A percentile compares a stretch with the other conserved stretches of the same genome.
These are phyloP conservation scores for Cydia splendana DNA, from an alignment of 1,140 invertebrate species.

Conservation along the genomic window DNA sequence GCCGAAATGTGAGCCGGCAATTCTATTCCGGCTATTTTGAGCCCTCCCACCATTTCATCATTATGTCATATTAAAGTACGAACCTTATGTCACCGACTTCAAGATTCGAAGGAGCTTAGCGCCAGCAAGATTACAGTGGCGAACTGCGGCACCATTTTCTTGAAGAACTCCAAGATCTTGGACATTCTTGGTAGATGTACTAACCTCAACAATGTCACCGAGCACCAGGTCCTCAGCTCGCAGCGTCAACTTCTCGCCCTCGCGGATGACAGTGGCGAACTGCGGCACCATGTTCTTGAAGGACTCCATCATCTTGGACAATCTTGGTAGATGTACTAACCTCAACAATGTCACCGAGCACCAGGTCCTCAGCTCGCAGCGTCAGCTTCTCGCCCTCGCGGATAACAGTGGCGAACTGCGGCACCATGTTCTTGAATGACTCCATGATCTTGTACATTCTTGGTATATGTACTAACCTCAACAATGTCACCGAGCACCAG, in stretches of 20 bases:
- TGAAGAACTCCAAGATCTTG: conserved; percentile 97
- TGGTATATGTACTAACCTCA: conserved; percentile 76
- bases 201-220: conserved; percentile 93
- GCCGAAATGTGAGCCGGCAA: too few species aligned
- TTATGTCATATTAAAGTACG: too few species aligned
- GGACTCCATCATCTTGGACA: conserved; percentile 96
- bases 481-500: conserved; percentile 96
- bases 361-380: conserved; percentile 93
- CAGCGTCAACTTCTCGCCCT: conserved; percentile 95
- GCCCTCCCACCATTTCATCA: too few species aligned
- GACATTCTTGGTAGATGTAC: conserved; percentile 68
- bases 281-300: conserved; percentile 98
- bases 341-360: conserved; percentile 95
- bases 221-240: conserved; percentile 94
- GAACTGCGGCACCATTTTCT: conserved; percentile 97
- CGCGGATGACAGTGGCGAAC: conserved; percentile 95
- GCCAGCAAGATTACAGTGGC: conserved; percentile 96
- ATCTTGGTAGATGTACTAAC: conserved; percentile 43
- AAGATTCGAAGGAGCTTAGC: conserved; percentile 90
- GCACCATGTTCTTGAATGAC: conserved; percentile 97
- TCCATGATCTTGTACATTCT: conserved; percentile 93
- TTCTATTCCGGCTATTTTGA: too few species aligned
- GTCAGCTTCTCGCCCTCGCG: conserved; percentile 96
- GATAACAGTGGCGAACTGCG: conserved; percentile 96
- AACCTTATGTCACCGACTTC: conserved; percentile 91